These are phyloP conservation scores for Antheraea assamensis DNA, from an alignment of 2,888 invertebrate species.

Conservation along the genomic window DNA sequence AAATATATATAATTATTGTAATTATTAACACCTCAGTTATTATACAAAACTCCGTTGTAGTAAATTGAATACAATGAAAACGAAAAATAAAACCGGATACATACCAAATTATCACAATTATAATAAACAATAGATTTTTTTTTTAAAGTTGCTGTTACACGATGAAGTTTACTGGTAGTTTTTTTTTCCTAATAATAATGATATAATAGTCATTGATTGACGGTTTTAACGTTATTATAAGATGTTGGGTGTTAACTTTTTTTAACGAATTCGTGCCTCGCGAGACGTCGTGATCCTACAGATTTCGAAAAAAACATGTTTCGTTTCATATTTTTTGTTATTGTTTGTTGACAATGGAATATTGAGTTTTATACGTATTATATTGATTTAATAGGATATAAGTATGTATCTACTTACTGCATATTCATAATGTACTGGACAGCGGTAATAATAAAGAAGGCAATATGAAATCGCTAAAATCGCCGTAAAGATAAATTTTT, in stretches of 20 bases:
- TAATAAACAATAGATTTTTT: neutral
- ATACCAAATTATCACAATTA: neutral
- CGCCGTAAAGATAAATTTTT: no score
- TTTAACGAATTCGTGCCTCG: neutral
- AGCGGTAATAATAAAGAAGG: no score
- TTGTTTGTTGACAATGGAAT: neutral
- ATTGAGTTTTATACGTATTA: neutral
- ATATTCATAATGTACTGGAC: no score
- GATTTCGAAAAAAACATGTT: neutral
- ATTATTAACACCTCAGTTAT: no score
- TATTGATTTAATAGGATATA: neutral
- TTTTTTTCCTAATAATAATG: neutral
- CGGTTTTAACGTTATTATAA: neutral
- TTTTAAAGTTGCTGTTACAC: neutral
- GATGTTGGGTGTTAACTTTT: neutral
- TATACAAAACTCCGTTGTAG: neutral
- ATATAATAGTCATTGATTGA: constrained; percentile 3
- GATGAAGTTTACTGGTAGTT: neutral
- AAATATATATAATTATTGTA: no score
- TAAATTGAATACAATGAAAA: constrained; percentile 1
- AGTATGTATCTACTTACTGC: neutral
- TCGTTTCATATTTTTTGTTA: neutral
- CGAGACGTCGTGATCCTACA: neutral
- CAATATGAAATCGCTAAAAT: no score
- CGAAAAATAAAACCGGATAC: constrained; percentile 1